Evolutionary conservation across 1,140 invertebrate genomes (phyloP), one percentile per base, ranked within the genome.

Genomic region (Asobara japonica): DNA sequence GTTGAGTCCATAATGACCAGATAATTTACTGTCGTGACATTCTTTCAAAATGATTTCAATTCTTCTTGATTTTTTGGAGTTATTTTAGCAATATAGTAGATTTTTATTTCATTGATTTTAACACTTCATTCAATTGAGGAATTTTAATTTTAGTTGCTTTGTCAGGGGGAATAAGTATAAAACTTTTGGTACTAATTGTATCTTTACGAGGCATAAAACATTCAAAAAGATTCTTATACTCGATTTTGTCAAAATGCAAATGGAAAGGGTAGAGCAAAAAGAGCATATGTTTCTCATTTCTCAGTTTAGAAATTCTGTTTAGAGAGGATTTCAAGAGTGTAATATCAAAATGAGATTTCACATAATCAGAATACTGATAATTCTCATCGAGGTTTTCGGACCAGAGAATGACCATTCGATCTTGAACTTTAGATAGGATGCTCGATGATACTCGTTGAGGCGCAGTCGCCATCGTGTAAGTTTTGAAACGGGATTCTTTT

Each of bases 1-100:
- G 30, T 77, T 31, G 31, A 81, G 72, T 20, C 83, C 83, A 22
- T 65, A 70, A 75, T 86, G 82, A 38, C 80, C 82, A 62, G 75
- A 68, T 41, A 76, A 51, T 33, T 76, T 78, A 56, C 56, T 73
- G 48, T 72, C 38, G 68, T 84, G 81, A 74, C 73, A 68, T 72
- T 81, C 78, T 27, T 74, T 38, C 62, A 81, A 48, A 33, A 80
- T 79, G 69, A 62, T 64, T 27, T 62, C 65, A 76, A 72, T 31
- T 77, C 72, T 16, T 72, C 38, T 10, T 45, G 22, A 66, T 75
- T 48, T 30, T 73, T 61, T 1, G 51, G 72, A 6, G 20, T 68
- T 3, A 60, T 68, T 73, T 51, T 69, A 10, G 30, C 11, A 2
- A 20, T 48, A 13, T 68, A 45, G 18, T 69, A 56, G 16, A 68